Conservation (phyloP, 1,140 invertebrate genomes). For the Sinonovacula constricta region DNA sequence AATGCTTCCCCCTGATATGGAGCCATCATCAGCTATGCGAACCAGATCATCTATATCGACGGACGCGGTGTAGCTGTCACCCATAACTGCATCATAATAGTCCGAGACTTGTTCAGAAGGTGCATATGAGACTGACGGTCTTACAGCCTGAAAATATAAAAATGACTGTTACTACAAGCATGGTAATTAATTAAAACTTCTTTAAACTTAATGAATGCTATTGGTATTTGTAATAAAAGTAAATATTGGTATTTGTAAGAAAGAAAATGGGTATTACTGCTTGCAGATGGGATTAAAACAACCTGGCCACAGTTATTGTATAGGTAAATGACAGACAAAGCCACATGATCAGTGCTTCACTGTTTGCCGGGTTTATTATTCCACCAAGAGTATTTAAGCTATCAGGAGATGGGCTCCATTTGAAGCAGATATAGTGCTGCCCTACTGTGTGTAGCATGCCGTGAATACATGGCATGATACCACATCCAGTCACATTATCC, state of each 20-base stretch:
- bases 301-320: too few species aligned
- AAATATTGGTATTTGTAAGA: too few species aligned
- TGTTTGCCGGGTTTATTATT: too few species aligned
- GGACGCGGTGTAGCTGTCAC: constrained; percentile 67
- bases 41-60: constrained; percentile 73
- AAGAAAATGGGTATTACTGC: background rate
- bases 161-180: background rate
- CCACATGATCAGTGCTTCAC: too few species aligned
- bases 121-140: constrained; percentile 48
- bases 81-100: constrained; percentile 70
- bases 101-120: constrained; percentile 68
- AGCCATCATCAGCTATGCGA: constrained; percentile 70
- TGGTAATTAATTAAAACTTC: background rate
- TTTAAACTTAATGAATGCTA: too few species aligned
- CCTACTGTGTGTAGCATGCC: too few species aligned
- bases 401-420: too few species aligned
- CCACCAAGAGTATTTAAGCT: too few species aligned
- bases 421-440: too few species aligned
- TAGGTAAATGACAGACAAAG: background rate
- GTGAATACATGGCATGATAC: too few species aligned
- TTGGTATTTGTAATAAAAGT: too few species aligned
- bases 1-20: constrained; percentile 72
- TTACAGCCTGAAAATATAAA: constrained; percentile 29
- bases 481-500: too few species aligned
- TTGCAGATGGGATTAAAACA: background rate